Evolutionary conservation across 2,888 invertebrate species (phyloP).

Genomic region (Galeopsomyia nigrocyanea): DNA sequence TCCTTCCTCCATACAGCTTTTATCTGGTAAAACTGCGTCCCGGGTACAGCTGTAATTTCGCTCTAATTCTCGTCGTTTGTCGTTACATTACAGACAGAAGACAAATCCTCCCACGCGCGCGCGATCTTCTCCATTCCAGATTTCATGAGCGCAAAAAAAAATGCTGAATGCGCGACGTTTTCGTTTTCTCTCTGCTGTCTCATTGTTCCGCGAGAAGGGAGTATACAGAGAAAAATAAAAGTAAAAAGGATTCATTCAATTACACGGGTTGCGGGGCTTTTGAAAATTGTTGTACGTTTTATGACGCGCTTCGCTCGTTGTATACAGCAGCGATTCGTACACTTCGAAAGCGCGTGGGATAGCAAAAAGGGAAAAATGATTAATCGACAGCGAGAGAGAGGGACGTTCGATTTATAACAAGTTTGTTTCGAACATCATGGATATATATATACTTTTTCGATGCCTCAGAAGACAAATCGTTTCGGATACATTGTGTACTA

Average conservation of each 20-base stretch:
- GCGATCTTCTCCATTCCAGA: no score
- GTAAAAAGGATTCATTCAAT: not conserved
- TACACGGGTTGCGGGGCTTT: not conserved
- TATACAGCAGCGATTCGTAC: constrained; percentile 19
- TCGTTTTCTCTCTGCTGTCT: not conserved
- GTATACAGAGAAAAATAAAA: not conserved
- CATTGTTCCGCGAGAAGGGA: not conserved
- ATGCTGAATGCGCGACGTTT: not conserved
- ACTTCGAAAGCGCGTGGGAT: constrained; percentile 16
- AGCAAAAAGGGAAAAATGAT: constrained; percentile 15
- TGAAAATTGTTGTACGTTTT: not conserved
- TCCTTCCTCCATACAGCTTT: not conserved
- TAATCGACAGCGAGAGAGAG: not conserved
- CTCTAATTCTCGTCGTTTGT: constrained; percentile 37
- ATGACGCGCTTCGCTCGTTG: not conserved
- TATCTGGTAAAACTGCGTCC: constrained; percentile 7
- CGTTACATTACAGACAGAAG: constrained; percentile 7
- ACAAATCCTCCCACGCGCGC: not conserved
- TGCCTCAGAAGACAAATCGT: no score
- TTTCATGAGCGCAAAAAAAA: not conserved
- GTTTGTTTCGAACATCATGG: no score
- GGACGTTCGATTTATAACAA: constrained; percentile 27
- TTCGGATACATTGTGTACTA: no score
- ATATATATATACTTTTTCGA: no score
- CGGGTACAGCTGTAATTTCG: constrained; percentile 23